Base-by-base conservation (phyloP, 2,113 vertebrate species). In the Myotis lucifugus region DNA sequence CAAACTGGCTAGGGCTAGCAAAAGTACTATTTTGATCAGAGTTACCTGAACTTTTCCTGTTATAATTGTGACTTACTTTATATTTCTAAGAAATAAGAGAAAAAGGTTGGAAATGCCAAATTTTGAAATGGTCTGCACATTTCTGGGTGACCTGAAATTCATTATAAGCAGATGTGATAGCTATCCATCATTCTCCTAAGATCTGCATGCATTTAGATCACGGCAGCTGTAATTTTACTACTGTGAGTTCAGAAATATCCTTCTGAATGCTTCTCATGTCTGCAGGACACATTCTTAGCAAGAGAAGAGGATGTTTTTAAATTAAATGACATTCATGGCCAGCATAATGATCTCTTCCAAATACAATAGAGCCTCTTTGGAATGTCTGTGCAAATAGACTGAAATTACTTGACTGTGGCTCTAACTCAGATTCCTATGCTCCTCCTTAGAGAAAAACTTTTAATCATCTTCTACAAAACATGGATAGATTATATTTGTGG, bases 201-300 rank as follows among this genome's bases (percentile, higher is more conserved):
- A 97, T 95, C 84, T 95, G 72, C 61, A 92, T 73, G 93, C 40
- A 92, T 94, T 97, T 96, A 88, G 93, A 90, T 94, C n/a, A 92
- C 70, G 85, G 85, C 70, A 96, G 40, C 21, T 98, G 95, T 94
- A 97, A 98, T 97, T 97, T 94, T 76, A 91, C 21, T 66, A 61
- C 27, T 61, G 73, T 87, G 92, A 96, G 97, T 97, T 95, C 50
- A 85, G 48, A 97, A 95, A 73, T 82, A 59, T 50, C 2, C 72
- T 97, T 88, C 67, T 79, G 83, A 96, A 86, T 92, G 18, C 10
- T 89, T 19, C 12, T 96, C 66, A 69, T 92, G 34, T 90, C 42
- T 74, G 3, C 32, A 76, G 23, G 19, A 83, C 18, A 66, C 29
- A 92, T 59, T 85, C 37, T 70, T 66, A 48, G 23, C 27, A 93